Evolutionary conservation across 2,888 invertebrate genomes (phyloP), one percentile per base, ranked within the genome.

Genomic region (Lepetodrilus schrolli): DNA sequence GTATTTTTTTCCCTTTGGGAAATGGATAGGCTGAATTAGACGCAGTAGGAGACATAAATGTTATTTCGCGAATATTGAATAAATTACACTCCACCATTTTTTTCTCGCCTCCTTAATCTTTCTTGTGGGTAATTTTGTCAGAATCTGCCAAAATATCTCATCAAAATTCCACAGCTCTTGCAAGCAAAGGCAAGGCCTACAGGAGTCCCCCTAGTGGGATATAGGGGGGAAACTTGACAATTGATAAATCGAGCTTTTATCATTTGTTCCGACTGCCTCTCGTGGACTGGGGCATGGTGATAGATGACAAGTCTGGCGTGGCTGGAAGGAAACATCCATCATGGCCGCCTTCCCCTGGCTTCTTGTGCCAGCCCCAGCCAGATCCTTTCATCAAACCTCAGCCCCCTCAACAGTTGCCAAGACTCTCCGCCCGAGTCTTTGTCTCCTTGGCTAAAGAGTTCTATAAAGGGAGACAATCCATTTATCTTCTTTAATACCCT

Each of bases 221-320:
- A 13, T 17, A 43, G 13, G 43, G 43, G 43, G 43, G 17, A 17
- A 43, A 43, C 17, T 58, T 58, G 58, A 58, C 58, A 58, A 58
- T 58, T 58, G 58, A 58, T 58, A 58, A 58, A 58, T 58, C 30
- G 58, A 58, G 58, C 58, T 58, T 58, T 58, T 58, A 58, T 58
- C 58, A 30, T 7, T 17, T 3, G 34, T 30, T 26, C 58, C 34
- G n/a, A n/a, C n/a, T 26, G 26, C 34, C 17, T 17, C 58, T 34
- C 48, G 21, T 48, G 17, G 48, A 21, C 17, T 8, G 48, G 48
- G 4, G 4, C 20, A 48, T 48, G 48, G 17, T 4, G 48, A 48
- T 48, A 21, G 48, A 48, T 48, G 48, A 21, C 17, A 48, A 48
- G 48, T 5, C 17, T 4, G 48, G 20, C 48, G 4, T 5, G n/a